Evolutionary conservation across 2,113 vertebrate species (phyloP), one percentile per base, ranked within the genome.

Genomic region (Paradisaea rubra): DNA sequence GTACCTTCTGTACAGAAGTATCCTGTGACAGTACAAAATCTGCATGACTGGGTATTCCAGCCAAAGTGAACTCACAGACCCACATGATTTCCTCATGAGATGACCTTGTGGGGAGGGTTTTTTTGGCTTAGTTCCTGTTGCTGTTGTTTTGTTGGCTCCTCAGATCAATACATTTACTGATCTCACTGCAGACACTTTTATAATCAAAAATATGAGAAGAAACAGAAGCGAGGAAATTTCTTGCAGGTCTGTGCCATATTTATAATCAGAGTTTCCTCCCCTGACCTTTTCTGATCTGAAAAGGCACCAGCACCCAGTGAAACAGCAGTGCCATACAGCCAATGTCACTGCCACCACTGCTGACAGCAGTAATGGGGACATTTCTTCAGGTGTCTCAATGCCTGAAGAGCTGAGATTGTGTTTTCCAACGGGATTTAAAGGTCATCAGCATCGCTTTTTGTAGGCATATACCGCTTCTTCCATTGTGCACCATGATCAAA

Each of bases 1-100:
- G 90, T 95, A 78, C 49, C 82, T 86, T 90, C 86, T 84, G 80
- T 86, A 86, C 72, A 88, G 71, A 95, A 93, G 86, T 86, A 88
- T 93, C 82, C 86, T 91, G 65, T 94, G 91, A 94, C 88, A 81
- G 49, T 49, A 72, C 72, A 88, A 95, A 93, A 74, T 91, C 56
- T 84, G 64, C 65, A 91, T 33, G 1, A 71, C 76, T 90, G 94
- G 82, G 72, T 91, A 93, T 90, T 91, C 80, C 86, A 90, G 56
- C 15, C 61, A 81, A 90, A 91, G 86, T 86, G 79, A 95, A 81
- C 79, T 93, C 80, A 56, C 37, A 91, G 65, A 78, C 82, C 41
- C 91, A 83, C 88, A 91, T 90, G 86, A 94, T 90, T 81, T 93
- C 91, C 90, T 86, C 15, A 0, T 78, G 69, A 90, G 61, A 52